These are phyloP conservation scores for Dysidea cf. avara DNA, from an alignment of 37 sponge, comb jelly and placozoan genomes.

Conservation along the genomic window DNA sequence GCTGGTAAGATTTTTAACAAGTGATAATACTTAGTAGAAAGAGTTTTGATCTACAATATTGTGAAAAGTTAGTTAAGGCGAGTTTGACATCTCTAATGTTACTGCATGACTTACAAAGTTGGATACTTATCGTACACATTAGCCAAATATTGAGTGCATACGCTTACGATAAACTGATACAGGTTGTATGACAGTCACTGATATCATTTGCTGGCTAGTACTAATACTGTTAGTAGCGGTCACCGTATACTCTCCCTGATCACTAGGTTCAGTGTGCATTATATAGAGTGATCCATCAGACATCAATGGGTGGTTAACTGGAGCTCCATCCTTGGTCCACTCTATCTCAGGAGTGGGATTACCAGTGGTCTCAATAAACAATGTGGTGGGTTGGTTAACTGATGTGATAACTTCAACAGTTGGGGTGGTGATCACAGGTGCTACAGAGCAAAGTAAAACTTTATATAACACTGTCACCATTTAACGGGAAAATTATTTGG, in stretches of 20 bases:
- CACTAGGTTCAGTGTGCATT: conserved; percentile 25
- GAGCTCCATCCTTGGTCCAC: conserved; percentile 38
- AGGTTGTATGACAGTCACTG: conserved; percentile 60
- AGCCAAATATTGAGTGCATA: not conserved
- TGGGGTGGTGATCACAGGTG: conserved; percentile 45
- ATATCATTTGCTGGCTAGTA: conserved; percentile 5
- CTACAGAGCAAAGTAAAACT: conserved; percentile 35
- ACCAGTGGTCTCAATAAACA: conserved; percentile 58
- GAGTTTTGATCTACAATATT: no score
- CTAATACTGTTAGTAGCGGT: conserved; percentile 52
- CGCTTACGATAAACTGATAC: conserved; percentile 56
- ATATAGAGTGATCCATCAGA: conserved; percentile 24
- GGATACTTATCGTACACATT: no score
- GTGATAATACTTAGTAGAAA: not conserved
- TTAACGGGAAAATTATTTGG: no score
- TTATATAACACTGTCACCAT: no score
- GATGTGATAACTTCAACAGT: conserved; percentile 50
- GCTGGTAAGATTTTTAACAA: not conserved
- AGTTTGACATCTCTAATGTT: no score
- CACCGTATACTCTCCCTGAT: conserved; percentile 61
- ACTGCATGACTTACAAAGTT: no score
- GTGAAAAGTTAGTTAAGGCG: no score
- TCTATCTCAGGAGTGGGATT: conserved; percentile 54
- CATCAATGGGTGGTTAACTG: not conserved
- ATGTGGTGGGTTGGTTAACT: conserved; percentile 53